Evolutionary conservation across 2,888 invertebrate species (phyloP).

Genomic region (Microchrysa polita): DNA sequence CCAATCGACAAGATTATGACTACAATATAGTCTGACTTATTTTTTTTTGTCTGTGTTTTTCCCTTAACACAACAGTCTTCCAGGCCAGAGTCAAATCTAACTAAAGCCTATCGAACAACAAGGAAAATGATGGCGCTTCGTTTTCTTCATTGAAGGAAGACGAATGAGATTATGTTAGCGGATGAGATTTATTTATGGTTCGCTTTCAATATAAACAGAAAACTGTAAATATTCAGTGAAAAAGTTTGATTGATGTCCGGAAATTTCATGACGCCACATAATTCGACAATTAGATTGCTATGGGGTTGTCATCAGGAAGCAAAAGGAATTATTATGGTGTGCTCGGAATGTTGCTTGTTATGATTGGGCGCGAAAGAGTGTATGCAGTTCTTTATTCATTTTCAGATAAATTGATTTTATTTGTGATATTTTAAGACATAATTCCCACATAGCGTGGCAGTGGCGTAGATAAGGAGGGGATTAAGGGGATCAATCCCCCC

Average conservation of each 20-base stretch:
- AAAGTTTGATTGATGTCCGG: constrained; percentile 3
- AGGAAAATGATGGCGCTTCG: too few relatives aligned
- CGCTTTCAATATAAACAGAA: too few relatives aligned
- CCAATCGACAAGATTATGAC: constrained; percentile 27
- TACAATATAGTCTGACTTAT: background rate
- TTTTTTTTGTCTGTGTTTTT: background rate
- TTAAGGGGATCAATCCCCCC: too few relatives aligned
- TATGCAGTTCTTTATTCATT: too few relatives aligned
- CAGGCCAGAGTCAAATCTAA: too few relatives aligned
- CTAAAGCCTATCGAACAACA: too few relatives aligned
- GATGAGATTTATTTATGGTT: too few relatives aligned
- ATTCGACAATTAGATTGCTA: background rate
- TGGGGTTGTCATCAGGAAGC: too few relatives aligned
- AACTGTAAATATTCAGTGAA: too few relatives aligned
- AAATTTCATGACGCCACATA: constrained; percentile 5
- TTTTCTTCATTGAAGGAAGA: background rate
- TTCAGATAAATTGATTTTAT: background rate
- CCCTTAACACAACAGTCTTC: background rate
- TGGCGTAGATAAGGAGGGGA: too few relatives aligned
- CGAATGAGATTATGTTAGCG: background rate
- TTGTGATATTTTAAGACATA: background rate
- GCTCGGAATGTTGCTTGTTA: background rate
- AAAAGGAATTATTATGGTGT: background rate
- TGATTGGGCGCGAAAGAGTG: too few relatives aligned
- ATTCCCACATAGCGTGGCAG: too few relatives aligned